A percentile compares a stretch with the other conserved stretches of the same genome.
Conservation (phyloP, 2,888 invertebrate genomes). For the Pherbina coryleti region DNA sequence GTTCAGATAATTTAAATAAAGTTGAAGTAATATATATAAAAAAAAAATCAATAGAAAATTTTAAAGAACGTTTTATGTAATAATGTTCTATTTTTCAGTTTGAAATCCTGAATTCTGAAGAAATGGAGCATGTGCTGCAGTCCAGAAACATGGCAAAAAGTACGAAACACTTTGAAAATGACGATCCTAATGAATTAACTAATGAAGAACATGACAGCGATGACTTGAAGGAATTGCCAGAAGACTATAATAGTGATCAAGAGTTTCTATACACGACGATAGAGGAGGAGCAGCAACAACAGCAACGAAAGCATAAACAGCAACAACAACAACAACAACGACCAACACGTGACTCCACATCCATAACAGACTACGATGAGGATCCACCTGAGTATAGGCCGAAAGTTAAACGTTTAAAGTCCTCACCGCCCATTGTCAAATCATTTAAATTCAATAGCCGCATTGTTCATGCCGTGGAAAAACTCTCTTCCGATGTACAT, state of each 20-base stretch:
- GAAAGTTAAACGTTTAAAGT: constrained; percentile 24
- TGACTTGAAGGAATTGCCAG: background rate
- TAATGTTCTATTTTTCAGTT: background rate
- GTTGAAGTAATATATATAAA: constrained; percentile 2
- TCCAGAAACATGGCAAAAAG: background rate
- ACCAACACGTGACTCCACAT: background rate
- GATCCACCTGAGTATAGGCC: constrained; percentile 25
- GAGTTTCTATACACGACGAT: background rate
- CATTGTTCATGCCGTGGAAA: constrained; percentile 35
- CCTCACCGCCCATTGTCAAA: constrained; percentile 40
- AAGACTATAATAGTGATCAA: background rate
- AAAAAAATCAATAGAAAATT: background rate
- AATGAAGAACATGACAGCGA: constrained; percentile 4
- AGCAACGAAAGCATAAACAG: background rate
- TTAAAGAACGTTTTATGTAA: too few relatives aligned
- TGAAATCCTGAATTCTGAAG: constrained; percentile 1
- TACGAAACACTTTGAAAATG: background rate
- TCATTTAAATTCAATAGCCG: constrained; percentile 40
- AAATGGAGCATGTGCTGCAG: background rate
- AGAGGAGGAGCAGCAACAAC: background rate
- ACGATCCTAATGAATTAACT: background rate
- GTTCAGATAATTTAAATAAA: constrained; percentile 8
- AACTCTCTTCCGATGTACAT: constrained; percentile 34
- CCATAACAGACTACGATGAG: background rate
- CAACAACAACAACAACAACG: background rate